Base-by-base conservation (phyloP, 2,797 vertebrate species). In the Gephyroberyx darwinii region DNA sequence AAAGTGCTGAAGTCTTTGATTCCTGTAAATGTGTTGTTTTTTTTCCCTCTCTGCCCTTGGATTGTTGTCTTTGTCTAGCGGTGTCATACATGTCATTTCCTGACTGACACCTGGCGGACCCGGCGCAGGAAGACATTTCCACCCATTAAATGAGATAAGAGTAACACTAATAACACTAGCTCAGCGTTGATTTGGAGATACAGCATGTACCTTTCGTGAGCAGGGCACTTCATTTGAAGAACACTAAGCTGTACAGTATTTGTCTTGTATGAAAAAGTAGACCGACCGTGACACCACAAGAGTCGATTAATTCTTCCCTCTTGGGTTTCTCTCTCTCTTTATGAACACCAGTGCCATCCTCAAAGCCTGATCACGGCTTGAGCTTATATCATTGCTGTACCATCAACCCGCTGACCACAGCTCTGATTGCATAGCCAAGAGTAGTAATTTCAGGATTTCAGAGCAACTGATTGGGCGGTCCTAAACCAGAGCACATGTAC, bases 361-460 rank as follows among this genome's bases (percentile, higher is more conserved):
- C 30, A 70, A 85, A 80, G 55, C 77, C 71, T 8, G 47, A 65
- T 64, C 63, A 79, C 74, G 79, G 61, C 73, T 26, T 2, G 66
- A 77, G 82, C 79, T 88, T 78, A 82, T 79, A 80, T 65, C 83
- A 81, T 77, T 81, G 19, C 43, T 83, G 84, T 90, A 88, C 88
- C 90, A 90, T 89, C 86, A 92, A 86, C 81, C 81, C 69, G 26
- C 77, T 65, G 72, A 91, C 87, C 89, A 84, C 86, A 87, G 67
- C 53, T 70, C 84, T 90, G 90, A 92, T 91, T 93, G 85, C 84
- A 26, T 41, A 67, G 82, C 74, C 76, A 81, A 90, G 78, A 89
- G 81, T 74, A 73, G 87, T 80, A 87, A 90, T 90, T 91, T 86
- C 71, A 75, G 88, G 90, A 90, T 89, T 88, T 86, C 50, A 19